Percentiles rank a stretch among this genome's conserved stretches.
Evolutionary conservation across 1,140 invertebrate genomes (phyloP).

Genomic region (Archegozetes longisetosus): DNA sequence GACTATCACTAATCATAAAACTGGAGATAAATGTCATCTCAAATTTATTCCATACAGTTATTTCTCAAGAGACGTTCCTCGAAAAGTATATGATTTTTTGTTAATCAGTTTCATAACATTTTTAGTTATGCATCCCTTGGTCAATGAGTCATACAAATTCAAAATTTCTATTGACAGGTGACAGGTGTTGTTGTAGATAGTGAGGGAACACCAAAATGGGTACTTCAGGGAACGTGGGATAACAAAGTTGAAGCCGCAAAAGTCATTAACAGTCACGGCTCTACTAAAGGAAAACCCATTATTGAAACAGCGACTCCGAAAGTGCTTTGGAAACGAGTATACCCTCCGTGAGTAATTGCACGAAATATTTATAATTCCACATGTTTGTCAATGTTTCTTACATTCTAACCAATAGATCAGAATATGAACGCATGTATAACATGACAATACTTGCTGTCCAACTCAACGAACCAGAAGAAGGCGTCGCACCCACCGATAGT

Average conservation of each 20-base stretch:
- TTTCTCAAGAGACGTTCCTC: conserved; percentile 82
- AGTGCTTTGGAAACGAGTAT: conserved; percentile 65
- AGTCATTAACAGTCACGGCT: conserved; percentile 47
- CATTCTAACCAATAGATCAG: conserved; percentile 35
- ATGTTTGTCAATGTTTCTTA: conserved; percentile 5
- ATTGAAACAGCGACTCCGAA: conserved; percentile 76
- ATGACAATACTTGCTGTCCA: conserved; percentile 90
- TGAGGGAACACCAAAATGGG: conserved; percentile 46
- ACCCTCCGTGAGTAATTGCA: conserved; percentile 46
- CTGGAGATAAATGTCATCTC: conserved; percentile 81
- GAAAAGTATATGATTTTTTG: conserved; percentile 48
- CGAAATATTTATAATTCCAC: conserved; percentile 12
- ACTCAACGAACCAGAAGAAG: conserved; percentile 83
- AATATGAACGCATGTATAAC: conserved; percentile 67
- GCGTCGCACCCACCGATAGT: conserved; percentile 86
- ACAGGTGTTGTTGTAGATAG: conserved; percentile 48
- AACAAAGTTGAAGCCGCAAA: conserved; percentile 80
- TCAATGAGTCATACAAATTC: neutral
- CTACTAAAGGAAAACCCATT: conserved; percentile 54
- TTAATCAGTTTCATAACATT: neutral
- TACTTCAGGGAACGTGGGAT: conserved; percentile 90
- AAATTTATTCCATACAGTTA: conserved; percentile 96
- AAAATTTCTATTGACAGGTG: conserved; percentile 33
- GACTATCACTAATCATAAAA: conserved; percentile 78
- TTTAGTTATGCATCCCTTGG: neutral